Percentiles rank a stretch among this genome's conserved stretches.
Conservation (phyloP, 2,888 invertebrate genomes). For the Luperina nickerlii region DNA sequence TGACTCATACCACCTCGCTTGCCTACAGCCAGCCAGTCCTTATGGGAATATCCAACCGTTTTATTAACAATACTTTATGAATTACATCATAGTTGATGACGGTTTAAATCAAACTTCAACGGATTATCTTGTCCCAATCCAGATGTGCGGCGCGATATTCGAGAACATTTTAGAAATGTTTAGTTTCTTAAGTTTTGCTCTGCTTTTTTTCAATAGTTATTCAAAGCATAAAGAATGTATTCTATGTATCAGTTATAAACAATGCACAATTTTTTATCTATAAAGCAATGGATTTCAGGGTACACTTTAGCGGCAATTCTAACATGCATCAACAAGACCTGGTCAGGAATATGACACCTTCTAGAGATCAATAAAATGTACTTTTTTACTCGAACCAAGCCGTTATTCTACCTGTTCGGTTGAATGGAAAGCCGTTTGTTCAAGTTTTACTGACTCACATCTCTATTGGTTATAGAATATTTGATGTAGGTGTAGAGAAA, state of each 20-base stretch:
- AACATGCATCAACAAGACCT: not conserved
- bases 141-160: slow-evolving; percentile 19
- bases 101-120: slow-evolving; percentile 39
- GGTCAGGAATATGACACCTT: slow-evolving; percentile 1
- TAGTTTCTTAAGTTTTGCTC: not conserved
- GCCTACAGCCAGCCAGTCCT: slow-evolving; percentile 41
- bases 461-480: slow-evolving; percentile 51
- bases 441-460: slow-evolving; percentile 66
- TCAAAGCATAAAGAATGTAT: not conserved
- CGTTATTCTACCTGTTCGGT: slow-evolving; percentile 47
- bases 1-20: slow-evolving; percentile 61
- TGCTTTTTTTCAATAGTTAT: slow-evolving; percentile 3
- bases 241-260: not conserved
- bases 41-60: slow-evolving; percentile 64
- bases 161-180: not conserved
- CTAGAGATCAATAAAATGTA: slow-evolving; percentile 1
- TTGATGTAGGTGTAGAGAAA: slow-evolving; percentile 57
- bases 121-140: slow-evolving; percentile 23
- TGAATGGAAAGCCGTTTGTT: slow-evolving; percentile 60
- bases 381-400: slow-evolving; percentile 25
- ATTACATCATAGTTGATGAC: slow-evolving; percentile 58
- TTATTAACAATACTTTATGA: slow-evolving; percentile 41
- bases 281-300: not conserved
- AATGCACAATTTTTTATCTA: not conserved
- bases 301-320: not conserved